Conservation (phyloP, 2,113 vertebrate species). For the Todiramphus chloris region DNA sequence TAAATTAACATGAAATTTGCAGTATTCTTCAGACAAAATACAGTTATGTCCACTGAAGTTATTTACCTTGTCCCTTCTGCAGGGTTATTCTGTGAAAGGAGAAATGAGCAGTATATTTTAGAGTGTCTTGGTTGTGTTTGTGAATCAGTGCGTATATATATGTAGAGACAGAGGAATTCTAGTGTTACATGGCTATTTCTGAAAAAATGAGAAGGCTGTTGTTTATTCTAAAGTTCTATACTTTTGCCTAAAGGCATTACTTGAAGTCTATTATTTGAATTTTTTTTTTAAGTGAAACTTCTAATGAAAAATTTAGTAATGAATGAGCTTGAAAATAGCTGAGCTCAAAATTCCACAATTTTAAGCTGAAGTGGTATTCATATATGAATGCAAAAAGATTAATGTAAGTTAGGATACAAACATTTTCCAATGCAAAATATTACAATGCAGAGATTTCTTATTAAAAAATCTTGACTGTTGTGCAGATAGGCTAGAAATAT, state of each 20-base stretch:
- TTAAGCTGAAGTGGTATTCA: not conserved
- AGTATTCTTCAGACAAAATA: not conserved
- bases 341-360: not conserved
- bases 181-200: not conserved
- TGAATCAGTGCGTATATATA: not conserved
- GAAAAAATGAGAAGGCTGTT: not conserved
- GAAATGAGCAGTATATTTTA: not conserved
- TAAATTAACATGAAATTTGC: not conserved
- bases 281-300: not conserved
- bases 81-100: not conserved
- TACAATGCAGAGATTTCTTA: not conserved
- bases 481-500: slow-evolving; percentile 13
- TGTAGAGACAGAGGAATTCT: not conserved
- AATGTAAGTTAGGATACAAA: not conserved
- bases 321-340: slow-evolving; percentile 20
- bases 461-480: not conserved
- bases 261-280: not conserved
- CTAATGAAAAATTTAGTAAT: not conserved
- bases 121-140: not conserved
- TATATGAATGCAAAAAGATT: not conserved
- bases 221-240: not conserved
- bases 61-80: not conserved
- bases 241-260: not conserved
- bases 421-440: not conserved
- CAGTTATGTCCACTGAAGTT: not conserved